Conservation (phyloP, 2,888 invertebrate species). For the Parnassius orleans region DNA sequence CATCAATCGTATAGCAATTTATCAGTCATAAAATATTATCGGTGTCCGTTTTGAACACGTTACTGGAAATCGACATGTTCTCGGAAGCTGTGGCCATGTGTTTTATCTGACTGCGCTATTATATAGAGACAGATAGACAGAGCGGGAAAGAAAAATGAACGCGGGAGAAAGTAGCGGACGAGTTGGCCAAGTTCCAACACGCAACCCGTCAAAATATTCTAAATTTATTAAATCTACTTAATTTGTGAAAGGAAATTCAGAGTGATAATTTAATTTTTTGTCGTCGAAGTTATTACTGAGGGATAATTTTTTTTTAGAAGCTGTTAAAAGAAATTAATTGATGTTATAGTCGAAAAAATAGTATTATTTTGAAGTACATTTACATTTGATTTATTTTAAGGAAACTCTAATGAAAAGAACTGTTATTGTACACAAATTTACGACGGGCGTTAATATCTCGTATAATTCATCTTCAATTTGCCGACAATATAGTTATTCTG, state of each 20-base stretch:
- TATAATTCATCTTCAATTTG: no score
- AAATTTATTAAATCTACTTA: constrained; percentile 69
- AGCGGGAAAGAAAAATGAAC: constrained; percentile 52
- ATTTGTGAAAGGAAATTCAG: constrained; percentile 67
- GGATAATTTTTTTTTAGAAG: constrained; percentile 7
- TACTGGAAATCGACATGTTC: constrained; percentile 66
- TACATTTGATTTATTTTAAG: no score
- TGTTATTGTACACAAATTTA: no score
- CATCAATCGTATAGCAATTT: constrained; percentile 54
- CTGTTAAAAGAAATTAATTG: not conserved
- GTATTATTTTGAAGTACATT: no score
- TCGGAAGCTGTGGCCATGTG: constrained; percentile 68
- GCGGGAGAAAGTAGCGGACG: constrained; percentile 57
- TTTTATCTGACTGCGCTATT: constrained; percentile 42
- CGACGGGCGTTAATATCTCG: no score
- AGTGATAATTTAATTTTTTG: constrained; percentile 68
- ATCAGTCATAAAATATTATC: constrained; percentile 71
- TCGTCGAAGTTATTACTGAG: constrained; percentile 55
- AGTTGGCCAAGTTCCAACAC: constrained; percentile 63
- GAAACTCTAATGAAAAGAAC: no score
- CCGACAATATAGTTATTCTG: no score
- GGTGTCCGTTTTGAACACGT: constrained; percentile 58
- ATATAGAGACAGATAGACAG: constrained; percentile 25
- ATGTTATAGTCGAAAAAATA: constrained; percentile 8
- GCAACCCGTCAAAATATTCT: constrained; percentile 55